phyloP scores from a whole-genome alignment of 1,140 invertebrate genomes.

The Mamestra configurata region DNA sequence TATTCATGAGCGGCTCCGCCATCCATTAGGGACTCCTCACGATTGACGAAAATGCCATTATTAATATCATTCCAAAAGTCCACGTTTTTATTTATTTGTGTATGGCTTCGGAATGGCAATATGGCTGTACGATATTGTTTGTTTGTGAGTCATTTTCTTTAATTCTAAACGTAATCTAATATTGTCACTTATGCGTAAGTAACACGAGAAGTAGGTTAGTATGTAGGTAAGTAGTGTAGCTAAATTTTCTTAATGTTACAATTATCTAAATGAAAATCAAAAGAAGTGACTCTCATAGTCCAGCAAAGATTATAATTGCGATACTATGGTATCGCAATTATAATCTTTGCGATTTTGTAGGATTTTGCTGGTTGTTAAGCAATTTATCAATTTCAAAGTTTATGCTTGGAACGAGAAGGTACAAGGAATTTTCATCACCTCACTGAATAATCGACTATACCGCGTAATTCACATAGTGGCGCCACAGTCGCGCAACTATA shows the following conservation, averaged over 20 bases:
- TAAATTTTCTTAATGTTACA: too few species aligned
- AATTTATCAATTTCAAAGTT: too few species aligned
- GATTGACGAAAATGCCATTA: slow-evolving; percentile 45
- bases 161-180: background rate
- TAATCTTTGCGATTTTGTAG: too few species aligned
- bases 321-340: too few species aligned
- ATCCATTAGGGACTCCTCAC: slow-evolving; percentile 48
- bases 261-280: too few species aligned
- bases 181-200: too few species aligned
- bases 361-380: too few species aligned
- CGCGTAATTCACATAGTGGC: background rate
- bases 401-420: too few species aligned
- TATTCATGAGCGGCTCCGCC: slow-evolving; percentile 42
- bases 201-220: too few species aligned
- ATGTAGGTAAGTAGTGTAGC: too few species aligned
- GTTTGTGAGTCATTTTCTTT: background rate
- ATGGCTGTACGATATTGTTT: background rate
- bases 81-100: slow-evolving; percentile 45
- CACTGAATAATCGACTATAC: background rate
- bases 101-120: slow-evolving; percentile 22
- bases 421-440: background rate
- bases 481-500: slow-evolving; percentile 13
- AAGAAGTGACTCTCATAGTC: too few species aligned
- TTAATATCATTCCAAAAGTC: slow-evolving; percentile 37
- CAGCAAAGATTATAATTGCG: too few species aligned